Percentiles rank a stretch among this genome's conserved stretches.
Conservation (phyloP, 2,888 invertebrate genomes). For the Agonopterix subpropinquella region DNA sequence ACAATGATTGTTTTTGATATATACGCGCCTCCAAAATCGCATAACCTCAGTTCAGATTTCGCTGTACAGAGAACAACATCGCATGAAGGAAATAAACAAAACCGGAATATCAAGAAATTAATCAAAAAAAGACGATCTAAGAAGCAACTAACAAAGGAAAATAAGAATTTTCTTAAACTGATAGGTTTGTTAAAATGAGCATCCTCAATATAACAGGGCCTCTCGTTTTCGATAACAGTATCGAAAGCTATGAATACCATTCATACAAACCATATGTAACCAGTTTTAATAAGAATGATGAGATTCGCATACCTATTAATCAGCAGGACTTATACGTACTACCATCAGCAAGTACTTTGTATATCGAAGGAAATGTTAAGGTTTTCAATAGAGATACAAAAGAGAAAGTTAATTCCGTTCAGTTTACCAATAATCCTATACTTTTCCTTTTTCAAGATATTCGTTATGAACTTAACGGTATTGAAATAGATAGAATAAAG, state of each 20-base stretch:
- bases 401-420: background rate
- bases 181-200: constrained; percentile 18
- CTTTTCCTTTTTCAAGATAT: constrained; percentile 32
- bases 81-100: constrained; percentile 3
- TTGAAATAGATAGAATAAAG: constrained; percentile 29
- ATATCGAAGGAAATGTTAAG: constrained; percentile 19
- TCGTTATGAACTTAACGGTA: constrained; percentile 33
- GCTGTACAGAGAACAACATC: background rate
- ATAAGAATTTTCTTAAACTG: constrained; percentile 12
- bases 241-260: background rate
- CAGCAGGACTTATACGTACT: constrained; percentile 24
- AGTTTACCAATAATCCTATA: constrained; percentile 22
- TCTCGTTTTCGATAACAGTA: background rate
- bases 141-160: constrained; percentile 5
- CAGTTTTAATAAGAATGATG: constrained; percentile 25
- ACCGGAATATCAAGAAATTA: too few species aligned
- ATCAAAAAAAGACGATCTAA: too few species aligned
- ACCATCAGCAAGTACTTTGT: constrained; percentile 23
- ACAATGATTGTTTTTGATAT: constrained; percentile 9
- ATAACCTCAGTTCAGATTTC: background rate
- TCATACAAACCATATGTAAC: constrained; percentile 16
- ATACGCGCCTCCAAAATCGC: background rate
- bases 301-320: constrained; percentile 29
- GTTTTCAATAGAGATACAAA: constrained; percentile 1
- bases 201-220: constrained; percentile 7